phyloP scores from a whole-genome alignment of 2,888 invertebrate genomes.

The Pterostichus madidus region DNA sequence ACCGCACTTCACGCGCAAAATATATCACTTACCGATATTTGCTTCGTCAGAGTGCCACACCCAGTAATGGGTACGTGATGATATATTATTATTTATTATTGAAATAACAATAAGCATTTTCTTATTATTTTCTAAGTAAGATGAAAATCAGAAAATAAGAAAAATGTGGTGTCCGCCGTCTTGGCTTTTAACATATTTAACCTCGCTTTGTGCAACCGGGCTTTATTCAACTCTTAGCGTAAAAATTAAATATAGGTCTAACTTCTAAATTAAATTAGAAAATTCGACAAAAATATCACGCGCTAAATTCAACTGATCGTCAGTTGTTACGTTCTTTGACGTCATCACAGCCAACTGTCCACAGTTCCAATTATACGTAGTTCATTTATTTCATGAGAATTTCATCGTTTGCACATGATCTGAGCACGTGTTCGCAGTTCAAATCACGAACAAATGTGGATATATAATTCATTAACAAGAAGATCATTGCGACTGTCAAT shows the following conservation, averaged over 20 bases:
- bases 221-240: background rate
- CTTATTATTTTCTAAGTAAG: too few relatives aligned
- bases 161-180: too few relatives aligned
- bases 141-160: too few relatives aligned
- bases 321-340: slow-evolving; percentile 24
- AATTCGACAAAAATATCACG: slow-evolving; percentile 14
- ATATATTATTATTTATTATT: too few relatives aligned
- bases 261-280: slow-evolving; percentile 7
- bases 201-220: too few relatives aligned
- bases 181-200: too few relatives aligned
- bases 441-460: slow-evolving; percentile 18
- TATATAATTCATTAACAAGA: slow-evolving; percentile 1
- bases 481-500: background rate
- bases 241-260: slow-evolving; percentile 18
- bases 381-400: slow-evolving; percentile 21
- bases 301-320: background rate
- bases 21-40: too few relatives aligned
- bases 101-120: too few relatives aligned
- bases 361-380: slow-evolving; percentile 5
- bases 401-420: background rate
- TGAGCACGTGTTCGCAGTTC: slow-evolving; percentile 3
- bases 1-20: too few relatives aligned
- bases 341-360: slow-evolving; percentile 17
- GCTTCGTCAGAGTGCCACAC: too few relatives aligned
- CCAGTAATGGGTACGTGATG: too few relatives aligned